Evolutionary conservation across 2,888 invertebrate genomes (phyloP).

Genomic region (Aporophyla nigra): DNA sequence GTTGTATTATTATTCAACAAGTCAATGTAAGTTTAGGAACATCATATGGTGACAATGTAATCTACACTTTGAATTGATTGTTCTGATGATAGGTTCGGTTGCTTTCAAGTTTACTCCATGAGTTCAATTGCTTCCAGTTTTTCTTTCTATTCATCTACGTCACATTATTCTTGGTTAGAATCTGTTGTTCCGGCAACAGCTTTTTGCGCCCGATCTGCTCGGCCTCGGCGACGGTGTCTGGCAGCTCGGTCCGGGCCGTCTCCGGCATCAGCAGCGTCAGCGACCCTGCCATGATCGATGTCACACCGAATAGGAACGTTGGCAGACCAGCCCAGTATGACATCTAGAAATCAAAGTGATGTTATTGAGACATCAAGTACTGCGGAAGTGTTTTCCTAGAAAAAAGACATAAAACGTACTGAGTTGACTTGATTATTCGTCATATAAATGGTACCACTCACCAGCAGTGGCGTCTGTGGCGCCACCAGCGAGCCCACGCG

Average conservation of each 20-base stretch:
- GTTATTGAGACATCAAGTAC: not conserved
- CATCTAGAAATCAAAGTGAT: constrained; percentile 76
- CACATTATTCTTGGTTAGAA: constrained; percentile 26
- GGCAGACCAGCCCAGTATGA: constrained; percentile 87
- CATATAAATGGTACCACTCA: constrained; percentile 69
- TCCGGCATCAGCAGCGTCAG: constrained; percentile 89
- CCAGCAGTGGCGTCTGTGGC: constrained; percentile 93
- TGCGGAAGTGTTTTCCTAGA: not conserved
- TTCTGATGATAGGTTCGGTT: no score
- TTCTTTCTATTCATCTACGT: constrained; percentile 19
- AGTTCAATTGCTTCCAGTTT: not conserved
- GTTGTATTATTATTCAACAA: not conserved
- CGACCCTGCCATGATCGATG: constrained; percentile 84
- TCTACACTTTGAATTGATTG: not conserved
- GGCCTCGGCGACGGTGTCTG: constrained; percentile 88
- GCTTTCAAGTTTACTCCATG: not conserved
- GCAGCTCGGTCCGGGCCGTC: constrained; percentile 86
- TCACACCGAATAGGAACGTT: constrained; percentile 86
- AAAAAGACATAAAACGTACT: no score
- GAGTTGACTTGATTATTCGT: not conserved
- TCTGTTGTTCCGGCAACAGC: constrained; percentile 46
- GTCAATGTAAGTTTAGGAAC: not conserved
- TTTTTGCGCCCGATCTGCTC: constrained; percentile 79
- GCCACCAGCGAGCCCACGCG: constrained; percentile 93
- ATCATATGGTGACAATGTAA: not conserved